A percentile compares a stretch with the other conserved stretches of the same genome.
phyloP scores from a whole-genome alignment of 2,113 vertebrate genomes.

The Myrmecophaga tridactyla region DNA sequence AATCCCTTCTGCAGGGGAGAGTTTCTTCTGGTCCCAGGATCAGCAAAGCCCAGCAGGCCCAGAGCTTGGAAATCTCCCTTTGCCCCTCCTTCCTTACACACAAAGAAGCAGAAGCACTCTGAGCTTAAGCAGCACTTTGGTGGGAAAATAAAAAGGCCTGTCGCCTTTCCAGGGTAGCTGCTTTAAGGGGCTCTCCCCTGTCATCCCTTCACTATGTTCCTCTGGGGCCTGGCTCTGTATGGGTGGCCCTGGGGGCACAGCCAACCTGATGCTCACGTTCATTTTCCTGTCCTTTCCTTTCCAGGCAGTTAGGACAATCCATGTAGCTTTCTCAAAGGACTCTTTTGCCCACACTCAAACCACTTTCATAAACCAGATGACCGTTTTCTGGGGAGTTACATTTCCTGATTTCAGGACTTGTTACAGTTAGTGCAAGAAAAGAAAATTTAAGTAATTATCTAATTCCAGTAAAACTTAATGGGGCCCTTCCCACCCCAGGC shows the following conservation, averaged over 20 bases:
- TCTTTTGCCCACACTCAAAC: neutral
- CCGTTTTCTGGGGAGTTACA: neutral
- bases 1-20: neutral
- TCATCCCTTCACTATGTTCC: neutral
- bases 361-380: neutral
- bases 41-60: neutral
- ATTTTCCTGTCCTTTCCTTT: neutral
- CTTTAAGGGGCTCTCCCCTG: neutral
- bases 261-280: neutral
- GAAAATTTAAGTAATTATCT: neutral
- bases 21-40: neutral
- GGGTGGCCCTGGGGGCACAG: neutral
- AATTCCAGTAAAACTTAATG: slow-evolving; percentile 61
- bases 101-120: neutral
- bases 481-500: neutral
- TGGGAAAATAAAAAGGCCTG: neutral
- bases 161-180: neutral
- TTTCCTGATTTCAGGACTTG: slow-evolving; percentile 38
- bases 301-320: neutral
- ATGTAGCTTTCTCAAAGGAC: neutral
- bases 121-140: neutral
- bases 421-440: neutral
- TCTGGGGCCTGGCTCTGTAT: neutral
- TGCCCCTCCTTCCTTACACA: neutral
- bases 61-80: neutral